Percentiles rank a stretch among this genome's conserved stretches.
These are phyloP conservation scores for Clanis bilineata DNA, from an alignment of 2,888 invertebrate species.

Conservation along the genomic window DNA sequence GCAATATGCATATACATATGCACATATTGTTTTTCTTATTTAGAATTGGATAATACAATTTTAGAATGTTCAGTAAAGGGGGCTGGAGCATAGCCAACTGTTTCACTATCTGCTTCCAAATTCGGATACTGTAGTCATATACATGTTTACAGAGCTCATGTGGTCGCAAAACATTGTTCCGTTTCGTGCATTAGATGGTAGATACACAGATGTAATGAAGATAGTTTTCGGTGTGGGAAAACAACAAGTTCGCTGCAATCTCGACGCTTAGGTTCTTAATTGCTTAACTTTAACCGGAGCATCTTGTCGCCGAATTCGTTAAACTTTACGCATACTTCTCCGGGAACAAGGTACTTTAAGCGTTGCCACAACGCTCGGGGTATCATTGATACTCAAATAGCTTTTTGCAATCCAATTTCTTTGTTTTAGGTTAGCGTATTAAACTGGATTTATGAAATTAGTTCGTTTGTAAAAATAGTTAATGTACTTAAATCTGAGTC, in stretches of 20 bases:
- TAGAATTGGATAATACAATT: constrained; percentile 28
- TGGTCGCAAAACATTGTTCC: constrained; percentile 53
- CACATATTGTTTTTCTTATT: constrained; percentile 21
- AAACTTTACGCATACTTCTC: constrained; percentile 65
- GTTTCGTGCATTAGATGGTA: constrained; percentile 45
- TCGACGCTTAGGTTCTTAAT: constrained; percentile 72
- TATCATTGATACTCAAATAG: not conserved
- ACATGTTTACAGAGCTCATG: constrained; percentile 26
- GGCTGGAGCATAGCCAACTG: constrained; percentile 65
- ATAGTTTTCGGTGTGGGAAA: constrained; percentile 73
- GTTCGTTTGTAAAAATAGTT: not conserved
- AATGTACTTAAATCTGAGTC: too few relatives aligned
- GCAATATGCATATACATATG: constrained; percentile 16
- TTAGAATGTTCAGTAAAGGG: constrained; percentile 28
- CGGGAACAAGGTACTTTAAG: constrained; percentile 36
- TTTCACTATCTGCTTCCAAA: constrained; percentile 53
- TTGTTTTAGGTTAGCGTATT: not conserved
- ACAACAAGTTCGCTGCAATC: constrained; percentile 76
- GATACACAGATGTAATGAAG: constrained; percentile 70
- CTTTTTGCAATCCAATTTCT: not conserved
- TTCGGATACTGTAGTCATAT: constrained; percentile 37
- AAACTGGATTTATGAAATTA: not conserved
- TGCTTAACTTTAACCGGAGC: constrained; percentile 72
- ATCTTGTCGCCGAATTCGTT: constrained; percentile 64
- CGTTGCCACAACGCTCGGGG: not conserved